Conservation (phyloP, 1,140 invertebrate species). For the Lepidotrigona ventralis region DNA sequence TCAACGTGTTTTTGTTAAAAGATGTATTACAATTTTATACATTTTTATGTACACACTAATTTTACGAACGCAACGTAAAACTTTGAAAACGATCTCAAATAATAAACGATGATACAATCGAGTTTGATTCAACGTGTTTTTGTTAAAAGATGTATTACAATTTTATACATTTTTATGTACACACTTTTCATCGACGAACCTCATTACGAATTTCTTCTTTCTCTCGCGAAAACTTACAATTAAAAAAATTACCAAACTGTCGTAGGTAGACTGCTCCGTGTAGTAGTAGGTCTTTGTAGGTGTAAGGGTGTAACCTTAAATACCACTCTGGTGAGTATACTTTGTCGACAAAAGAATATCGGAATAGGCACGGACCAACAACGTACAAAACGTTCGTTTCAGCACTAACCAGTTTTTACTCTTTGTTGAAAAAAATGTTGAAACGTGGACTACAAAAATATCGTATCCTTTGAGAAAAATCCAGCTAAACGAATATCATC, state of each 20-base stretch:
- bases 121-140: neutral
- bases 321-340: no score
- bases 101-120: no score
- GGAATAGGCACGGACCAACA: neutral
- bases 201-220: no score
- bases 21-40: neutral
- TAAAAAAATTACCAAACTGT: no score
- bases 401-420: neutral
- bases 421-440: neutral
- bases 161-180: neutral
- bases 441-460: conserved; percentile 80
- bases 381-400: neutral
- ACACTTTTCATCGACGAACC: no score
- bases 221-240: neutral
- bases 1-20: neutral
- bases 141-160: neutral
- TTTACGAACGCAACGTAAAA: neutral
- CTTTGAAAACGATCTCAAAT: neutral
- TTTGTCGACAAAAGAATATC: neutral
- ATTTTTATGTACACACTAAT: neutral
- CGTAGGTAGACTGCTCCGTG: no score
- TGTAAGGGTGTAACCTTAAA: no score
- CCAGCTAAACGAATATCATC: conserved; percentile 85
- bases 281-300: no score
- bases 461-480: conserved; percentile 87